Percentiles rank a stretch among this genome's conserved stretches.
Conservation (phyloP, 2,113 vertebrate species). For the Oreochromis tanganicae region DNA sequence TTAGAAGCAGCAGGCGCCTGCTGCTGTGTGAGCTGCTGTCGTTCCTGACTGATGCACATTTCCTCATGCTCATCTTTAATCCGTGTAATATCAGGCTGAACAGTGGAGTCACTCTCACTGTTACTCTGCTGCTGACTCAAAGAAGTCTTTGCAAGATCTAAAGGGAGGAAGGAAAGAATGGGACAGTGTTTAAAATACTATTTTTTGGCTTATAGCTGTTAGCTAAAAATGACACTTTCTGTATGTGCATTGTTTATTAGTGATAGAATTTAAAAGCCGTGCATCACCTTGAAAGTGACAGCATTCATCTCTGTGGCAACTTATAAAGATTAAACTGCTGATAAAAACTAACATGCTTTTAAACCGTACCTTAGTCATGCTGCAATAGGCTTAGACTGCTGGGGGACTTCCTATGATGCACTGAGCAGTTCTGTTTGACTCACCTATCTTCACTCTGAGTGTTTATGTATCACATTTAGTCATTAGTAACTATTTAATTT, state of each 20-base stretch:
- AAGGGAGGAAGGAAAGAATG: neutral
- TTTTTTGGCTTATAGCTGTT: neutral
- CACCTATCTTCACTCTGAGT: neutral
- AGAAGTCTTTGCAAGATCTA: neutral
- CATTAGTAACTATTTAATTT: neutral
- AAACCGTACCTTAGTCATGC: neutral
- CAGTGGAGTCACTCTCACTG: neutral
- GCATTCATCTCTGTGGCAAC: neutral
- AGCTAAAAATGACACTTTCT: neutral
- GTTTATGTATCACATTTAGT: neutral
- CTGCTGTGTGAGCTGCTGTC: neutral
- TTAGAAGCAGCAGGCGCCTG: neutral
- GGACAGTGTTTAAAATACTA: neutral
- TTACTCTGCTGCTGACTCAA: neutral
- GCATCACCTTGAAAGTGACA: neutral
- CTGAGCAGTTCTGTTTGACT: neutral
- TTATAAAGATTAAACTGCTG: neutral
- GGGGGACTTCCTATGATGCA: neutral
- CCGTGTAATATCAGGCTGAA: neutral
- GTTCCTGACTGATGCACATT: neutral
- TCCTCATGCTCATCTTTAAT: constrained; percentile 47
- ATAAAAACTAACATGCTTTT: neutral
- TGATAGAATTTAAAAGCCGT: neutral
- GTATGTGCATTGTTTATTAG: neutral
- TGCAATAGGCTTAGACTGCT: neutral